Evolutionary conservation across 1,140 invertebrate species (phyloP).

Genomic region (Diachasmimorpha longicaudata): DNA sequence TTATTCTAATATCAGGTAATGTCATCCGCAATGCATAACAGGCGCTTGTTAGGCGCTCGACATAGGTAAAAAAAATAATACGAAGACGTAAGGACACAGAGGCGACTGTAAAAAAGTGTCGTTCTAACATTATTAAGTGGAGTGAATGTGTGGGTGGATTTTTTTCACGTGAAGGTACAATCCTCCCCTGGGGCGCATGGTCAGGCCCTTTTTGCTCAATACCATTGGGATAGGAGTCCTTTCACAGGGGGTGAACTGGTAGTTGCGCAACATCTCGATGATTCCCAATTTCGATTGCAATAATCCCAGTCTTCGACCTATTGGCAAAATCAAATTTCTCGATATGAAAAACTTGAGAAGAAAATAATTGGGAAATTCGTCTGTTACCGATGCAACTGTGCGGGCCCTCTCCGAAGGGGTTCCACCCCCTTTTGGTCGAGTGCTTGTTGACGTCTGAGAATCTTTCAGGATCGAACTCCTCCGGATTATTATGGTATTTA

Average conservation of each 20-base stretch:
- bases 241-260: slow-evolving; percentile 48
- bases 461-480: slow-evolving; percentile 70
- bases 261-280: slow-evolving; percentile 52
- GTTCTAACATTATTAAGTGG: too few species aligned
- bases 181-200: slow-evolving; percentile 58
- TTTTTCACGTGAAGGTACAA: not conserved
- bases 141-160: too few species aligned
- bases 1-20: not conserved
- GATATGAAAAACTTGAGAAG: too few species aligned
- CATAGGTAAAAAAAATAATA: not conserved
- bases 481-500: slow-evolving; percentile 55
- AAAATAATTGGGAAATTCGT: too few species aligned
- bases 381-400: slow-evolving; percentile 65
- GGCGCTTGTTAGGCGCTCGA: not conserved
- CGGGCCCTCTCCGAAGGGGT: slow-evolving; percentile 68
- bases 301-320: slow-evolving; percentile 67
- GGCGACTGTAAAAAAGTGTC: not conserved
- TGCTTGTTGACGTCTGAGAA: slow-evolving; percentile 66
- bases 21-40: too few species aligned
- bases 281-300: slow-evolving; percentile 69
- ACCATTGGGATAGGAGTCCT: slow-evolving; percentile 48
- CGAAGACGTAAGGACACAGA: not conserved
- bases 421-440: slow-evolving; percentile 54
- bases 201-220: slow-evolving; percentile 31
- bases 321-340: slow-evolving; percentile 1